Base-by-base conservation (phyloP, 2,888 invertebrate species). In the Diloba caeruleocephala region DNA sequence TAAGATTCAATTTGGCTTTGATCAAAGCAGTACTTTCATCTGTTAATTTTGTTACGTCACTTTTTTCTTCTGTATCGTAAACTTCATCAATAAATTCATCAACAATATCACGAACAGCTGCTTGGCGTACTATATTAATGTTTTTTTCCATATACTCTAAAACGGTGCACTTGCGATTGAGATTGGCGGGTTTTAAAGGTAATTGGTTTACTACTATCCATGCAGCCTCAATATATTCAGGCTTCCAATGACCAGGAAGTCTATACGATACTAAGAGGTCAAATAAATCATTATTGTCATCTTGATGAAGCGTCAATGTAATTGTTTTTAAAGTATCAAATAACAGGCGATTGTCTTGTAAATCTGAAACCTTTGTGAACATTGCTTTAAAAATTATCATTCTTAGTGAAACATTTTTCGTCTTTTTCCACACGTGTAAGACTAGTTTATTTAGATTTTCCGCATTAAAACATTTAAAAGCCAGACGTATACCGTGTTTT, bases 401-500 rank as follows among this genome's bases (percentile, higher is more conserved):
- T 41, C 88, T 74, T 3, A 88, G 41, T 2, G 86, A 81, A 3
- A 82, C 69, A 62, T 85, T 86, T 58, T 81, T 80, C 0, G 79
- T 79, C 23, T 74, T 79, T 7, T 71, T 74, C 88, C 88, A 88
- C 36, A 77, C 59, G 8, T 68, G 51, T 9, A 51, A 41, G 23
- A 85, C 52, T 0, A 84, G 49, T 13, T 53, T 61, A 25, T 68
- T 77, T 23, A 88, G 64, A 49, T 75, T 75, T 28, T 79, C 76
- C n/a, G 60, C 38, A 29, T 61, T 72, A 33, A 79, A 86, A 57
- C 76, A 79, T 48, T 76, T 48, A 49, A 88, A 88, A 1, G 88
- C 87, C 9, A 87, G 60, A 1, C 85, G 77, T 32, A 89, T 39
- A 2, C 82, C 85, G 38, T 87, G 85, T 52, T 88, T 87, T 49